These are phyloP conservation scores for Morpho helenor DNA, from an alignment of 2,888 invertebrate genomes.

Conservation along the genomic window DNA sequence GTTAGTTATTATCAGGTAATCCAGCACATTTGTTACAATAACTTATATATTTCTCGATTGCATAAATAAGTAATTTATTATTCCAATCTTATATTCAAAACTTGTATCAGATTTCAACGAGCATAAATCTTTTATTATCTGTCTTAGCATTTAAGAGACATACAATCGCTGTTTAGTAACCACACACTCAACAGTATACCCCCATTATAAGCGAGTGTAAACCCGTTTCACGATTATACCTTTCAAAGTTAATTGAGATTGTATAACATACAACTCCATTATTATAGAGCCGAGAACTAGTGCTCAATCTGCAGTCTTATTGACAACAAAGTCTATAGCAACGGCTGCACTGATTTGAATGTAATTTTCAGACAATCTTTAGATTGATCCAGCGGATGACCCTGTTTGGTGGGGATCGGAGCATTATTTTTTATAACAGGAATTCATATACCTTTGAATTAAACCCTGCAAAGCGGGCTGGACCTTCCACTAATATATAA, in stretches of 20 bases:
- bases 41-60: no score
- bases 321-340: background rate
- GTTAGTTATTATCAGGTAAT: no score
- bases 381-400: no score
- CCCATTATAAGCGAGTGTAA: conserved; percentile 15
- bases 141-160: conserved; percentile 23
- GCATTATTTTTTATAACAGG: no score
- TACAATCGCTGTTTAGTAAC: conserved; percentile 22
- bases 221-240: conserved; percentile 11
- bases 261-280: conserved; percentile 16
- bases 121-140: conserved; percentile 27
- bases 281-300: conserved; percentile 5
- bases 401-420: no score
- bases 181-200: conserved; percentile 16
- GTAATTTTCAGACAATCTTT: no score
- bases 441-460: no score
- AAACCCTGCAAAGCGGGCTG: no score
- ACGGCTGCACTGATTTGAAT: no score
- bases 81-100: conserved; percentile 8
- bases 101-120: conserved; percentile 20
- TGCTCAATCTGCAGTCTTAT: background rate
- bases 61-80: background rate
- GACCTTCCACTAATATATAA: no score
- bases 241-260: conserved; percentile 12
- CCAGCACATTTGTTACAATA: no score